Conservation (phyloP, 2,888 invertebrate species). For the Eutolmus rufibarbis region DNA sequence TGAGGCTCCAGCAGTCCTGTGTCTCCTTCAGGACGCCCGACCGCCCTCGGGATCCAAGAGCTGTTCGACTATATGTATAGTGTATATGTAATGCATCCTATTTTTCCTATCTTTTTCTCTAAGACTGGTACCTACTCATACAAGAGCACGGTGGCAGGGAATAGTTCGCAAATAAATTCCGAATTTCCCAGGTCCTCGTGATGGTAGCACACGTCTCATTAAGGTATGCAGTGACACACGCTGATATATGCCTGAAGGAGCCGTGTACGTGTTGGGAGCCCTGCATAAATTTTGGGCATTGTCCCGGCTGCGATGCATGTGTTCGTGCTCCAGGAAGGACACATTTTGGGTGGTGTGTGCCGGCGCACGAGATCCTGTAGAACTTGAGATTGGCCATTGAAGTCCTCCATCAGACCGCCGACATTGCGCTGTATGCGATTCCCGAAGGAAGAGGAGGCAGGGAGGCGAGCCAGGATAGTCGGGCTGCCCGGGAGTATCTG, state of each 20-base stretch:
- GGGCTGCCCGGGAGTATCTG: neutral
- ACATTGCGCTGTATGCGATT: neutral
- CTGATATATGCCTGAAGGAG: neutral
- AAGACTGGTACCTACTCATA: neutral
- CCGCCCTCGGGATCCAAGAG: neutral
- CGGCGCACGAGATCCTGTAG: neutral
- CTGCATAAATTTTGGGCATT: neutral
- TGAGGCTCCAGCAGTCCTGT: neutral
- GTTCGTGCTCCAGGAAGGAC: neutral
- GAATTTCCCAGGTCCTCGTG: neutral
- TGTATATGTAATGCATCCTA: neutral
- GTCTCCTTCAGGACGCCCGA: neutral
- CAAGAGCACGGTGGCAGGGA: neutral
- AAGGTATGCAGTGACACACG: neutral
- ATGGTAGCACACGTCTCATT: neutral
- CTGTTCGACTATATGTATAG: neutral
- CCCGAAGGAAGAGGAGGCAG: neutral
- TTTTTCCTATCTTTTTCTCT: neutral
- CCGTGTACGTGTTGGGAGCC: neutral
- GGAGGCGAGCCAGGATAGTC: neutral
- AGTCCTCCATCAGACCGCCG: neutral
- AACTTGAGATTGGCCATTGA: conserved; percentile 18
- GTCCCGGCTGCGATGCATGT: neutral
- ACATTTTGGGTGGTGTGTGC: neutral
- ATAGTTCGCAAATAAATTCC: conserved; percentile 14